Conservation (phyloP, 2,797 vertebrate genomes). For the Arnoldichthys spilopterus region DNA sequence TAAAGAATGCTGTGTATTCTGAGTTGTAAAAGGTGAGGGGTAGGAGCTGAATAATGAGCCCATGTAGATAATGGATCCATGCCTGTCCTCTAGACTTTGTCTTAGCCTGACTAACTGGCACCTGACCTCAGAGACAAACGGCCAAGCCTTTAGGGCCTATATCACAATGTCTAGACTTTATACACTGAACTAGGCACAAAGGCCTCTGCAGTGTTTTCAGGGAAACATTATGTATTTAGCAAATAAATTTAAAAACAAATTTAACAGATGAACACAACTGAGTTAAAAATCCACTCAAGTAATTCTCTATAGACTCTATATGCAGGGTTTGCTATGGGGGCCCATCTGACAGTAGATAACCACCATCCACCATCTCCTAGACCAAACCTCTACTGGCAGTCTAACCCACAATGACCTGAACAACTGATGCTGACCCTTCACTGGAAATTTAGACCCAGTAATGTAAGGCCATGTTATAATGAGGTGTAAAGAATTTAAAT, state of each 20-base stretch:
- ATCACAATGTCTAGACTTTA: constrained; percentile 7
- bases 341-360: neutral
- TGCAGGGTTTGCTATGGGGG: neutral
- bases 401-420: neutral
- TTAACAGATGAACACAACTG: neutral
- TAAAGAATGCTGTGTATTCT: neutral
- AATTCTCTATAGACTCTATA: neutral
- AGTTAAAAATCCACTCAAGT: neutral
- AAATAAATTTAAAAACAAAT: neutral
- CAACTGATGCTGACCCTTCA: neutral
- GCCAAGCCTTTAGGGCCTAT: constrained; percentile 16
- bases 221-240: neutral
- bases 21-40: neutral
- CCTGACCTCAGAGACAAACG: constrained; percentile 2
- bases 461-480: neutral
- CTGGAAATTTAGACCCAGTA: neutral
- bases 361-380: neutral
- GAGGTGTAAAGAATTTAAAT: too few relatives aligned
- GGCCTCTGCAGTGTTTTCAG: neutral
- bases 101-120: constrained; percentile 23
- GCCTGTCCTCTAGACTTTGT: constrained; percentile 19
- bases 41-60: neutral
- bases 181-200: neutral
- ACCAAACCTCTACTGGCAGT: neutral
- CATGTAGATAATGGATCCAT: constrained; percentile 17